Evolutionary conservation across 2,888 invertebrate genomes (phyloP), one percentile per base, ranked within the genome.

Genomic region (Blera fallax): DNA sequence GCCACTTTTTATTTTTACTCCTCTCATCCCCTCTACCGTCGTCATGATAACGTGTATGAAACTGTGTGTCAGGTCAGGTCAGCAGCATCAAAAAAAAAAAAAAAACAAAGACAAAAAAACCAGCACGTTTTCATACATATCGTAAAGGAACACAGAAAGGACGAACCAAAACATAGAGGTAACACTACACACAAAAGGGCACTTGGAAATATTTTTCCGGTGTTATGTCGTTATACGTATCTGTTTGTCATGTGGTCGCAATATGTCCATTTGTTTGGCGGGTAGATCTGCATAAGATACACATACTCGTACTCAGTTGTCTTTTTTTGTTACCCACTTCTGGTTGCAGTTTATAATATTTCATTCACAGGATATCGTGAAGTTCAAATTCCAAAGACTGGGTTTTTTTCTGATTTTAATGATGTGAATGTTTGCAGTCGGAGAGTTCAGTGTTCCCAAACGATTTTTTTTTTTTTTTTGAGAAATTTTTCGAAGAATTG

Each of bases 161-260:
- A 50, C 56, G 54, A 69, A 40, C 48, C 64, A 72, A 67, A 60
- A 81, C 65, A 74, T 67, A 50, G 81, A 72, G 76, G 72, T 76
- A 67, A 60, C 73, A 48, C 18, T 14, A 84, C 52, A 48, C 21
- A 76, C 69, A 84, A 67, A 62, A 54, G 48, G 58, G 56, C 77
- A 81, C 84, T 85, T 85, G 81, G 72, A 81, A 85, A 85, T 69
- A 85, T 81, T 81, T 81, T 85, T 72, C 85, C 85, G 81, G 85
- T 85, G 81, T 81, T 76, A 76, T 69, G 89, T 90, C n/a, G n/a
- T n/a, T n/a, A n/a, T n/a, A n/a, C n/a, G n/a, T n/a, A n/a, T n/a
- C 90, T 89, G 90, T 79, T 87, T 78, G 65, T 90, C 91, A 91
- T 89, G 90, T 91, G 91, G 90, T 89, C 87, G 89, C 91, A 91